Percentiles rank a stretch among this genome's conserved stretches.
These are phyloP conservation scores for Metridium senile DNA, from an alignment of 92 coral and sea anemone species.

Conservation along the genomic window DNA sequence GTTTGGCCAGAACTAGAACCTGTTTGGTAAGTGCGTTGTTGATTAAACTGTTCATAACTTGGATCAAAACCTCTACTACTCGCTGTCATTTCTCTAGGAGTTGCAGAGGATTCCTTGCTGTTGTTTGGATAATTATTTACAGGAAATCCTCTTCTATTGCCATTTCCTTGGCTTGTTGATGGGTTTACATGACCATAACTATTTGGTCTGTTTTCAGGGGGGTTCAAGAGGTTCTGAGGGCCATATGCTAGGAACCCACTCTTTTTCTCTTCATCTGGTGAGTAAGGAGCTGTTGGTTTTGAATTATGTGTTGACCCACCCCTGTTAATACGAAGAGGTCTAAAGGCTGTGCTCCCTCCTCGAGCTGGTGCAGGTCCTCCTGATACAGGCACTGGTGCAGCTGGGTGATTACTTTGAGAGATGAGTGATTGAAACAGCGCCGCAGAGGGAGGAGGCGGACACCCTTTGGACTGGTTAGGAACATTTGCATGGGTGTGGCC, in stretches of 20 bases:
- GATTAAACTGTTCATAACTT: not conserved
- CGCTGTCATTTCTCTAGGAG: no score
- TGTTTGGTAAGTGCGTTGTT: not conserved
- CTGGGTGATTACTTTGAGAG: conserved; percentile 73
- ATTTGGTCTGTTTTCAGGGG: not conserved
- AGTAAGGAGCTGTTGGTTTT: not conserved
- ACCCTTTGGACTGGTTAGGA: not conserved
- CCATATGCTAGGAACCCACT: not conserved
- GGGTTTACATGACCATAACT: not conserved
- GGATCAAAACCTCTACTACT: no score
- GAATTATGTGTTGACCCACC: not conserved
- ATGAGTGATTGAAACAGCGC: conserved; percentile 71
- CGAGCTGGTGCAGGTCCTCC: not conserved
- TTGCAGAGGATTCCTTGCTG: no score
- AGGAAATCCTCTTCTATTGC: not conserved
- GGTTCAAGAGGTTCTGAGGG: not conserved
- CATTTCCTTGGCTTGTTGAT: no score
- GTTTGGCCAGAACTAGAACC: not conserved
- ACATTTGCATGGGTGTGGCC: not conserved
- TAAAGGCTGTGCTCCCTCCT: no score
- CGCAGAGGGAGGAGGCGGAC: conserved; percentile 93
- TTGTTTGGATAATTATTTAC: no score
- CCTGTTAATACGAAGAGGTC: not conserved
- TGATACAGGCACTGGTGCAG: conserved; percentile 76
- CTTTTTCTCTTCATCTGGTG: not conserved